A percentile compares a stretch with the other conserved stretches of the same genome.
Conservation (phyloP, 1,140 invertebrate species). For the Drosophila subobscura region DNA sequence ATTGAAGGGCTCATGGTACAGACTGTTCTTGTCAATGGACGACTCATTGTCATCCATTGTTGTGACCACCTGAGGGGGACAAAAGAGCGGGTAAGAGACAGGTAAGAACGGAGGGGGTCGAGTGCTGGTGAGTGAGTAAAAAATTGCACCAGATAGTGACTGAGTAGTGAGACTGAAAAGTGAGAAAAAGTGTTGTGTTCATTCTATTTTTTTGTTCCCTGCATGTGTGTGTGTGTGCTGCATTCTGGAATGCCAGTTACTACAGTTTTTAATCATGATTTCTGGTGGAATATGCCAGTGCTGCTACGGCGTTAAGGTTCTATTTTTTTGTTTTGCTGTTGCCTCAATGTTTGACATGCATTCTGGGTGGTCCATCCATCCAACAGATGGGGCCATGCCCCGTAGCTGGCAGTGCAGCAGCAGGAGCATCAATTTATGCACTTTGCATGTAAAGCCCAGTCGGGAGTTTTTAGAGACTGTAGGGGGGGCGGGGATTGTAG, state of each 20-base stretch:
- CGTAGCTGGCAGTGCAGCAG: background rate
- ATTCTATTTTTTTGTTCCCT: slow-evolving; percentile 19
- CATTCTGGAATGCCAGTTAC: slow-evolving; percentile 34
- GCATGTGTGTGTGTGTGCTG: background rate
- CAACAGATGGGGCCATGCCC: slow-evolving; percentile 26
- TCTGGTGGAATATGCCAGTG: slow-evolving; percentile 66
- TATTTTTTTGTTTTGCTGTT: slow-evolving; percentile 15
- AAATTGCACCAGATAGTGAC: slow-evolving; percentile 33
- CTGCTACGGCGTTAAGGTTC: slow-evolving; percentile 28
- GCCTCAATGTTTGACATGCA: slow-evolving; percentile 54
- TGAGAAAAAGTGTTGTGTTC: slow-evolving; percentile 27
- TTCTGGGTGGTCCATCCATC: slow-evolving; percentile 52
- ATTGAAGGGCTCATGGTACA: slow-evolving; percentile 85
- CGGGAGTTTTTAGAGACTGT: slow-evolving; percentile 4
- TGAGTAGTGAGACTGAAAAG: no score
- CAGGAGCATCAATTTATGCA: slow-evolving; percentile 27
- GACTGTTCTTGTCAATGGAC: slow-evolving; percentile 84
- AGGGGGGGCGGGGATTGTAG: background rate
- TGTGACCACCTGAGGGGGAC: slow-evolving; percentile 71
- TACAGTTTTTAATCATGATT: slow-evolving; percentile 79
- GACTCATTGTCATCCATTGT: slow-evolving; percentile 84
- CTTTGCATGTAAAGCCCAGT: slow-evolving; percentile 49
- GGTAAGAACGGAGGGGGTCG: slow-evolving; percentile 13
- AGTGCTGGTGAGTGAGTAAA: slow-evolving; percentile 8
- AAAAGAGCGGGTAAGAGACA: background rate